Evolutionary conservation across 1,140 invertebrate genomes (phyloP), one percentile per base, ranked within the genome.

Genomic region (Zophobas atratus): DNA sequence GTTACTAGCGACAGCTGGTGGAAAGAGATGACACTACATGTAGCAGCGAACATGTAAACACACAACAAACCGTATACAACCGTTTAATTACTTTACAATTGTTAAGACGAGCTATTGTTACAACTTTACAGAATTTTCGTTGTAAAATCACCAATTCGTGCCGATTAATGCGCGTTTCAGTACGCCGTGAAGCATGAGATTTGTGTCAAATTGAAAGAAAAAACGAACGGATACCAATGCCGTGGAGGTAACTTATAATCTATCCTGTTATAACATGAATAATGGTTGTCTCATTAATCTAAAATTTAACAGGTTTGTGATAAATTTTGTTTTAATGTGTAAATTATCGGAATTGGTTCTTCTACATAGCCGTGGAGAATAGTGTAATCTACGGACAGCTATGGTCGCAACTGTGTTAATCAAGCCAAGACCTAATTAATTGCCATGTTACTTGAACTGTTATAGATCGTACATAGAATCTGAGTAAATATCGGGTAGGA

Each of bases 81-180:
- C 51, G 70, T 72, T 55, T 72, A 72, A 53, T 72, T 72, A 72
- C 51, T 48, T 72, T 67, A 67, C 60, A 67, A 46, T 63, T 77
- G 71, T 77, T 73, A 73, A 73, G 76, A 77, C 76, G 76, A 73
- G 57, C 55, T 71, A 77, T 77, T 73, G 71, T 77, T 77, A 72
- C 70, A 8, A 77, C 49, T 49, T 67, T 76, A 48, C 41, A 60
- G 43, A 76, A 38, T 76, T 77, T 77, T 72, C 48, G 70, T 51
- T 73, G 56, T 76, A 49, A 20, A 67, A 67, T 67, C 60, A 39
- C 36, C 60, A 67, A 67, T 67, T 67, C 60, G 60, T 67, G 38
- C 38, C 60, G 60, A 67, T 67, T 43, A 67, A 67, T 67, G n/a
- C 20, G 38, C 36, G 60, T 38, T 67, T 41, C 35, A 35, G 39